phyloP scores from a whole-genome alignment of 2,113 vertebrate genomes.

The Bos indicus region DNA sequence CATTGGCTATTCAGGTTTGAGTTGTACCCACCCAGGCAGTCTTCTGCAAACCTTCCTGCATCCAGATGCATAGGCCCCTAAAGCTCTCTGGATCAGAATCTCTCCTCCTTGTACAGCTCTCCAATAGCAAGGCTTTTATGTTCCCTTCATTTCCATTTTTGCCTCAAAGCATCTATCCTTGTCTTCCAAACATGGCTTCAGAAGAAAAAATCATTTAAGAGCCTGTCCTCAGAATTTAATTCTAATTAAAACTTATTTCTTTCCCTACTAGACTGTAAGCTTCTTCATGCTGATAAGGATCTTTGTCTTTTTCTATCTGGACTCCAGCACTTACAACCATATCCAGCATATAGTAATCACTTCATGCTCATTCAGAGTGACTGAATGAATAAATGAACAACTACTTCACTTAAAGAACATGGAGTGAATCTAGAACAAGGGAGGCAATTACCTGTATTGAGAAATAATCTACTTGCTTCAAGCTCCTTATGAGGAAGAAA shows the following conservation, averaged over 20 bases:
- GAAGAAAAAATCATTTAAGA: background rate
- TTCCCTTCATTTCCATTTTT: background rate
- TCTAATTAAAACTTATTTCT: background rate
- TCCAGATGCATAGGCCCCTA: background rate
- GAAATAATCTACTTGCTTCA: background rate
- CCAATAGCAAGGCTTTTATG: background rate
- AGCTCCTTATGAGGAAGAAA: background rate
- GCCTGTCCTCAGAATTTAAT: background rate
- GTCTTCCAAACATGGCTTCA: constrained; percentile 9
- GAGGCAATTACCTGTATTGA: background rate
- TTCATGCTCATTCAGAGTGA: background rate
- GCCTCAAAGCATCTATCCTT: background rate
- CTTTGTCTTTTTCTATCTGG: background rate
- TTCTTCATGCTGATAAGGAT: background rate
- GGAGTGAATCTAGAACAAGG: background rate
- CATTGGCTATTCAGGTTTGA: background rate
- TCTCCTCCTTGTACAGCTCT: background rate
- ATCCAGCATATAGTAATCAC: background rate
- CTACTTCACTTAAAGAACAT: background rate
- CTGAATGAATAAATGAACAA: background rate
- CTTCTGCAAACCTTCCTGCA: background rate
- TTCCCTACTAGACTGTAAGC: background rate
- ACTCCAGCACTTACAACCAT: background rate
- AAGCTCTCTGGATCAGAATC: background rate
- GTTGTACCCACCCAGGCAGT: background rate